Conservation (phyloP, 2,888 invertebrate species). For the Lacanobia wlatinum region DNA sequence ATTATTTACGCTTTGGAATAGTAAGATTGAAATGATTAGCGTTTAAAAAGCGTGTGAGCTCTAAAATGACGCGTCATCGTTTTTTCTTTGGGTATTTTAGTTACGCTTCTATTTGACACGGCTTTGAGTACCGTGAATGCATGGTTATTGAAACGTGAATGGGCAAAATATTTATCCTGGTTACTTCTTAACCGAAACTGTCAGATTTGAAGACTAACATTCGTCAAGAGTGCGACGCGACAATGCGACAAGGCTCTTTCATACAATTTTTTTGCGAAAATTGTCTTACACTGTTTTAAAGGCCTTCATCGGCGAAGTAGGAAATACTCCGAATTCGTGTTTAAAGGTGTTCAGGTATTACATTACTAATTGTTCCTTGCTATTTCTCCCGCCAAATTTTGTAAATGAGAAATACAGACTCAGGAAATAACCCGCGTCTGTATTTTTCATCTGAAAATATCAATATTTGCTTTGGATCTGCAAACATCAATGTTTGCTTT, state of each 20-base stretch:
- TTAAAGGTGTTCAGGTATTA: no score
- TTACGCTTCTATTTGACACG: background rate
- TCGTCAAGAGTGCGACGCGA: background rate
- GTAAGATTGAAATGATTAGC: slow-evolving; percentile 75
- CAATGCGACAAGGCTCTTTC: background rate
- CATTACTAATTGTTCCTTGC: no score
- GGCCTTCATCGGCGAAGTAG: background rate
- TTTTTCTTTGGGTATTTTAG: slow-evolving; percentile 5
- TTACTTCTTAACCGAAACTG: no score
- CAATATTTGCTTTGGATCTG: no score
- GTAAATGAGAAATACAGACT: no score
- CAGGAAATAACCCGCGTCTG: no score
- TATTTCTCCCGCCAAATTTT: background rate
- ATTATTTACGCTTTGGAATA: slow-evolving; percentile 73
- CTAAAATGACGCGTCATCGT: slow-evolving; percentile 65
- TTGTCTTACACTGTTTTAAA: background rate
- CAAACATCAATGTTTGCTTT: background rate
- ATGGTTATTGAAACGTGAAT: background rate
- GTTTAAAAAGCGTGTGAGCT: slow-evolving; percentile 62
- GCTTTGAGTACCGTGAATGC: slow-evolving; percentile 1
- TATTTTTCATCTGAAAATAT: no score
- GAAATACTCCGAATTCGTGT: background rate
- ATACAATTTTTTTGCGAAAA: background rate
- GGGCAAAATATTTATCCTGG: background rate
- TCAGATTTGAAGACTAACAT: background rate